Percentiles rank a stretch among this genome's conserved stretches.
phyloP scores from a whole-genome alignment of 2,797 vertebrate genomes.

The Anguilla pacifica region DNA sequence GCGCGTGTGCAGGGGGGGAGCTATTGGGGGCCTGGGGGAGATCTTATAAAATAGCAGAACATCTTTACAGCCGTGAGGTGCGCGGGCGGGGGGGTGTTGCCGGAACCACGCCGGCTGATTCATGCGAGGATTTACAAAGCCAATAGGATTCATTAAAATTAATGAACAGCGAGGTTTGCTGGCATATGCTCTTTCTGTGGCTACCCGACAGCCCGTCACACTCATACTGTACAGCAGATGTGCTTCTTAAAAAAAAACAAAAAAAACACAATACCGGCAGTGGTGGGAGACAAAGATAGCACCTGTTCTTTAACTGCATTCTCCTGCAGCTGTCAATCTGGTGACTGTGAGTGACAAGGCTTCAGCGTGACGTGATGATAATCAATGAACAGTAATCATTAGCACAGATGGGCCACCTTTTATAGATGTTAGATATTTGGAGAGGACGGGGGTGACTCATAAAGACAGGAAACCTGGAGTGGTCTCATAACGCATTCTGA shows the following conservation, averaged over 20 bases:
- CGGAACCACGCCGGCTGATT: conserved; percentile 44
- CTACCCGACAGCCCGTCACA: not conserved
- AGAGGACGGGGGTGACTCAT: not conserved
- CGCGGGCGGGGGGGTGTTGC: not conserved
- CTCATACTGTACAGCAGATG: not conserved
- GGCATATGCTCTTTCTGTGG: conserved; percentile 45
- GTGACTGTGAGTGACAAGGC: not conserved
- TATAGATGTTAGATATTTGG: not conserved
- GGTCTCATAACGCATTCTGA: not conserved
- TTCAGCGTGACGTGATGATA: not conserved
- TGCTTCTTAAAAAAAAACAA: not conserved
- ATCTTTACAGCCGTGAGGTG: conserved; percentile 30
- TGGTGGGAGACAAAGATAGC: not conserved
- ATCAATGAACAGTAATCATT: not conserved
- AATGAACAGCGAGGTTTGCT: conserved; percentile 42
- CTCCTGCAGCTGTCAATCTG: not conserved
- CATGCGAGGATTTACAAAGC: conserved; percentile 43
- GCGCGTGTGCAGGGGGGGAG: too few relatives aligned
- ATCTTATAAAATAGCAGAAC: not conserved
- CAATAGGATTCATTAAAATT: conserved; percentile 51
- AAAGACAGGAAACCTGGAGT: too few relatives aligned
- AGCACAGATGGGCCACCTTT: not conserved
- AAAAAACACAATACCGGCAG: not conserved
- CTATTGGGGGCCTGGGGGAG: not conserved
- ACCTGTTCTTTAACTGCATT: not conserved